phyloP scores from a whole-genome alignment of 2,888 invertebrate genomes.

The Sclerodermus sp. region DNA sequence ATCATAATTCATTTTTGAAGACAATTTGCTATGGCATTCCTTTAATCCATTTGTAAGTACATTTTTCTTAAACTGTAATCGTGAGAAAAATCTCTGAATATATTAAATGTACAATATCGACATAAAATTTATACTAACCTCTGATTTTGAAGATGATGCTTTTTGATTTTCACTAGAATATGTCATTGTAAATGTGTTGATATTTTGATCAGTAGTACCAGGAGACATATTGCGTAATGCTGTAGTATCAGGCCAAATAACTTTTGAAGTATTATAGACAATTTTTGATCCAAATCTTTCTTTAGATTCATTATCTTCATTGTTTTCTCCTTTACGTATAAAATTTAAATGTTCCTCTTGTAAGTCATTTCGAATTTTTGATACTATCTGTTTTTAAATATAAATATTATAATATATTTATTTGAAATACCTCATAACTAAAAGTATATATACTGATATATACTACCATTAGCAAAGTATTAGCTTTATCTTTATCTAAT shows the following conservation, averaged over 20 bases:
- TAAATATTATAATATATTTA: conserved; percentile 1
- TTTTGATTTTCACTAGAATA: conserved; percentile 25
- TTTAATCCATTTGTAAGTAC: conserved; percentile 63
- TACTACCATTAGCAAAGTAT: conserved; percentile 64
- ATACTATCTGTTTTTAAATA: conserved; percentile 7
- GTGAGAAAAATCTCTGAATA: conserved; percentile 3
- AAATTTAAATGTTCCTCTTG: conserved; percentile 37
- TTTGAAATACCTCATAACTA: neutral
- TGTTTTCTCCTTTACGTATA: conserved; percentile 22
- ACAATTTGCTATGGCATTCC: conserved; percentile 58
- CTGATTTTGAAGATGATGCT: conserved; percentile 19
- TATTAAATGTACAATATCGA: conserved; percentile 4
- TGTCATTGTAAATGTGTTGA: conserved; percentile 43
- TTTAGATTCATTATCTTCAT: conserved; percentile 12
- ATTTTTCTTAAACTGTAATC: conserved; percentile 62
- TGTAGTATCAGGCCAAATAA: conserved; percentile 42
- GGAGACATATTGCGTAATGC: conserved; percentile 39
- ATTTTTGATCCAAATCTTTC: conserved; percentile 38
- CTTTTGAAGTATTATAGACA: conserved; percentile 33
- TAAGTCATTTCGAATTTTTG: conserved; percentile 29
- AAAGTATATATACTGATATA: neutral
- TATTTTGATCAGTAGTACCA: conserved; percentile 21
- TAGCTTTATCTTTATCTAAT: conserved; percentile 60
- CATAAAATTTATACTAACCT: conserved; percentile 24
- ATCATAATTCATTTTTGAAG: conserved; percentile 61